Base-by-base conservation (phyloP, 2,113 vertebrate species). In the Meriones unguiculatus region DNA sequence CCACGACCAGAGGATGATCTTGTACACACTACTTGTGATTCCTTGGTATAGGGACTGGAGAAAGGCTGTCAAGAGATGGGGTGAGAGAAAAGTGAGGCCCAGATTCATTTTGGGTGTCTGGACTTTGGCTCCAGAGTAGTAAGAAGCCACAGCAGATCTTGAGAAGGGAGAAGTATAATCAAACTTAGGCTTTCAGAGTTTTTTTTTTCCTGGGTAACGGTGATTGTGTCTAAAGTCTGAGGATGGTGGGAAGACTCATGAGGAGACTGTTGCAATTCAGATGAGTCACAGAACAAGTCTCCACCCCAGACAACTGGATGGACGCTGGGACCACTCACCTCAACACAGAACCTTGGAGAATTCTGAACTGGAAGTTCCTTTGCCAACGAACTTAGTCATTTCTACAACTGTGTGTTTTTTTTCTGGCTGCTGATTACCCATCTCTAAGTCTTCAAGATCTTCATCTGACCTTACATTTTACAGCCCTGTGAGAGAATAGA, bases 161-260 rank as follows among this genome's bases (percentile, higher is more conserved):
- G 65, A 90, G 82, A 82, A 67, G 12, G 28, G 6, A 17, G n/a
- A 65, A 30, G 14, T 35, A 90, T 20, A 52, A 57, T 72, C 70
- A 90, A 32, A 95, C 46, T 50, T 95, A 70, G 50, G 28, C 91
- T 93, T 90, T 82, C 52, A 87, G 86, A 59, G 87, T 65, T 62
- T 85, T 88, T 90, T 90, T 75, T 87, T 41, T 41, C 41, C 54
- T 64, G 54, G 80, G 18, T 76, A 80, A 64, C 1, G 86, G 38
- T 86, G 73, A 89, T 89, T 80, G 35, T 92, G 50, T 57, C 50
- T 95, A 11, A 70, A 92, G 50, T 65, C 25, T 57, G 28, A 41
- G 85, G 67, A 54, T 22, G 35, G 4, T 41, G 75, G 28, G 67
- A 88, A 91, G 10, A 18, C 52, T 50, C 64, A 7, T 41, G 72